phyloP scores from a whole-genome alignment of 2,113 vertebrate genomes.

The mouse (Mus musculus) region GRCm39 chr12:105262501-105263000 shows the following conservation, averaged over 20 bases:
- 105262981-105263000: background rate
- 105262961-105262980: background rate
- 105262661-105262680: background rate
- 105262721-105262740: background rate
- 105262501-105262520: background rate
- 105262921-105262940: background rate
- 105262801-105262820: background rate
- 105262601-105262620: background rate
- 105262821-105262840: background rate
- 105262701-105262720: background rate
- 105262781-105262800: rapidly evolving
- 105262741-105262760: background rate
- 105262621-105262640: background rate
- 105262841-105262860: background rate
- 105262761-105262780: background rate
- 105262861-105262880: background rate
- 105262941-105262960: background rate
- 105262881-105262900: background rate
- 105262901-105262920: background rate
- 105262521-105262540: background rate
- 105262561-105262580: background rate
- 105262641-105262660: too few relatives aligned
- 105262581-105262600: background rate
- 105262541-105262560: background rate
- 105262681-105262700: background rate